A percentile compares a stretch with the other conserved stretches of the same genome.
phyloP scores from a whole-genome alignment of 2,888 invertebrate genomes.

The Cheilosia urbana region DNA sequence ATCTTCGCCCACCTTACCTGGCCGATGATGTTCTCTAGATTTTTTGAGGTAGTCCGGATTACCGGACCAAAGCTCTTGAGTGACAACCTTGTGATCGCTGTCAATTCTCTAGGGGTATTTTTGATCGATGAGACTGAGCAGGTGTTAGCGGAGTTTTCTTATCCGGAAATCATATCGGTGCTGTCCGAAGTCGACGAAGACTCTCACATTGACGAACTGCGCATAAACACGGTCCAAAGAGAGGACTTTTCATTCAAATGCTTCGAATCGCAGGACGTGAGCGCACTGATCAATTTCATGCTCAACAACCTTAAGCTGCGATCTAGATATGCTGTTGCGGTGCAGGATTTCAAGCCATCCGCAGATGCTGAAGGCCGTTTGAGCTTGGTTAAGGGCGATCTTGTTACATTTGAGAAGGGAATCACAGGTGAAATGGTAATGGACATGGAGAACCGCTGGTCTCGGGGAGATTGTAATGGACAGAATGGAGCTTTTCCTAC shows the following conservation, averaged over 20 bases:
- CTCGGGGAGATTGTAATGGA: slow-evolving; percentile 89
- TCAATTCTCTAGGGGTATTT: slow-evolving; percentile 97
- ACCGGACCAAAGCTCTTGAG: slow-evolving; percentile 88
- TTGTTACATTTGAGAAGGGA: slow-evolving; percentile 91
- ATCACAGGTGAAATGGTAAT: slow-evolving; percentile 90
- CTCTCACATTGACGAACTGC: slow-evolving; percentile 87
- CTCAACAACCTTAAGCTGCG: slow-evolving; percentile 94
- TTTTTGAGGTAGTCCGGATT: slow-evolving; percentile 94
- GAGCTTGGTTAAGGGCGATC: slow-evolving; percentile 89
- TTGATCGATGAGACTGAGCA: slow-evolving; percentile 96
- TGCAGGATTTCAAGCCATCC: slow-evolving; percentile 85
- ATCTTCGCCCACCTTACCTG: slow-evolving; percentile 95
- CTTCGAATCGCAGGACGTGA: slow-evolving; percentile 93
- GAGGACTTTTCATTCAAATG: slow-evolving; percentile 96
- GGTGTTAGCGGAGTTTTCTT: slow-evolving; percentile 93
- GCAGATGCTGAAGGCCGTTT: slow-evolving; percentile 85
- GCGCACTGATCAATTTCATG: slow-evolving; percentile 92
- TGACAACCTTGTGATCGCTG: slow-evolving; percentile 93
- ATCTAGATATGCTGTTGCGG: slow-evolving; percentile 92
- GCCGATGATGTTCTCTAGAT: slow-evolving; percentile 97
- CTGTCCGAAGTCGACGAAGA: slow-evolving; percentile 84
- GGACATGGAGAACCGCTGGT: slow-evolving; percentile 86
- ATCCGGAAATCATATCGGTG: slow-evolving; percentile 93
- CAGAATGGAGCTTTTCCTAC: slow-evolving; percentile 93
- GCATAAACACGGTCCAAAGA: slow-evolving; percentile 92